These are phyloP conservation scores for Desmodus rotundus DNA, from an alignment of 2,113 vertebrate genomes.

Conservation along the genomic window DNA sequence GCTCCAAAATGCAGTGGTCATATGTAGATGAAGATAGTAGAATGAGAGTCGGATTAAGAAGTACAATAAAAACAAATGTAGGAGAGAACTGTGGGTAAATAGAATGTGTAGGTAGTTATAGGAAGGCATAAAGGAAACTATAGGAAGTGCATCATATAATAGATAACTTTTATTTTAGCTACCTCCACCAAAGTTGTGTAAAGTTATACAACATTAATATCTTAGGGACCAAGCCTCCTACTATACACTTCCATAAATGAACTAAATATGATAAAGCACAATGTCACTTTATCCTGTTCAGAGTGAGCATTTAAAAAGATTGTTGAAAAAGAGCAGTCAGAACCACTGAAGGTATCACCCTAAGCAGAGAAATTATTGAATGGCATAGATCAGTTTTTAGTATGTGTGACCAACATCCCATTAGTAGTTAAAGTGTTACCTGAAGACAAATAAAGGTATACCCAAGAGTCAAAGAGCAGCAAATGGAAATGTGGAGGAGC, in stretches of 20 bases:
- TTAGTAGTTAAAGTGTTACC: neutral
- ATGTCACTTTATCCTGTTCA: neutral
- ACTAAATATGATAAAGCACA: neutral
- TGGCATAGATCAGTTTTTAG: neutral
- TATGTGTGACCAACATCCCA: neutral
- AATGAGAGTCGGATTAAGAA: neutral
- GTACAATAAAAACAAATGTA: neutral
- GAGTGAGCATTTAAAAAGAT: neutral
- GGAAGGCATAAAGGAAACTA: neutral
- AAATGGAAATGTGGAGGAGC: accelerated
- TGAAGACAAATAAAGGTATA: neutral
- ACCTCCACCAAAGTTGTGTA: neutral
- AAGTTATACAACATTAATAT: neutral
- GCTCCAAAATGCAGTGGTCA: neutral
- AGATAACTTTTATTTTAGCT: neutral
- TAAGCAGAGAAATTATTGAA: neutral
- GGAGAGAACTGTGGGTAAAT: neutral
- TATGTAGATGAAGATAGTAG: neutral
- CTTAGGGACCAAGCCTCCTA: neutral
- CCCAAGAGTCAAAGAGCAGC: neutral
- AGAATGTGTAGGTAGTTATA: neutral
- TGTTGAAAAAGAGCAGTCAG: neutral
- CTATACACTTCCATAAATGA: neutral
- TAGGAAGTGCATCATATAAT: neutral
- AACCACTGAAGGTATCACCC: neutral